Base-by-base conservation (phyloP, 2,113 vertebrate genomes). In the Mionectes macconnelli region DNA sequence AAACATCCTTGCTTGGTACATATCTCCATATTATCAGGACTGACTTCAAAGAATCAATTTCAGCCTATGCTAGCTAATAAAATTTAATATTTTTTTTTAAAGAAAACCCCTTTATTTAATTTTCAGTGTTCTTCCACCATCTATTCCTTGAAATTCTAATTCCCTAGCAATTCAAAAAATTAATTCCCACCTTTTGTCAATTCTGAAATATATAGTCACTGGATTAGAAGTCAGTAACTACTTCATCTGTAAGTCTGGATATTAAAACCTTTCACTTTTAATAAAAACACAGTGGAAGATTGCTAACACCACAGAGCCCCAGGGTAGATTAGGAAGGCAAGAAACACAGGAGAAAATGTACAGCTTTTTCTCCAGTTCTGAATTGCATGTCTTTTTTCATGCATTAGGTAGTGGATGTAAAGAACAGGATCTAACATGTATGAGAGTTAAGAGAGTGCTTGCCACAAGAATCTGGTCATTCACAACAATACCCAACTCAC, bases 251-350 rank as follows among this genome's bases (percentile, higher is more conserved):
- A 94, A 93, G 39, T 19, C 42, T 88, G 44, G 70, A 83, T 93
- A 90, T 90, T 95, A 95, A 96, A 96, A 75, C 39, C 24, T 67
- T 75, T 96, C 87, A 74, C 57, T 93, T 94, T 69, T 85, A 93
- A 85, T 95, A 92, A 92, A 86, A 92, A 72, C 56, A 50, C 30
- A 77, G 59, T 19, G 19, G 79, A 86, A 83, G 63, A 85, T 3
- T 80, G 47, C 75, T 70, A 96, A 88, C 76, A 90, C 16, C 60
- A 75, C 15, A 66, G 57, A 90, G 63, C 91, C 56, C 30, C 82
- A 88, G 85, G 75, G 68, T 28, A 93, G 82, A 95, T 76, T 57
- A 85, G 45, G 35, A 87, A 95, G 68, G 78, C 42, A 76, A 91
- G 70, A 90, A 88, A 80, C 35, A 84, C 42, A 45, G 19, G 8